Percentiles rank a stretch among this genome's conserved stretches.
phyloP scores from a whole-genome alignment of 1,140 invertebrate species.

The Conopomorpha cramerella region DNA sequence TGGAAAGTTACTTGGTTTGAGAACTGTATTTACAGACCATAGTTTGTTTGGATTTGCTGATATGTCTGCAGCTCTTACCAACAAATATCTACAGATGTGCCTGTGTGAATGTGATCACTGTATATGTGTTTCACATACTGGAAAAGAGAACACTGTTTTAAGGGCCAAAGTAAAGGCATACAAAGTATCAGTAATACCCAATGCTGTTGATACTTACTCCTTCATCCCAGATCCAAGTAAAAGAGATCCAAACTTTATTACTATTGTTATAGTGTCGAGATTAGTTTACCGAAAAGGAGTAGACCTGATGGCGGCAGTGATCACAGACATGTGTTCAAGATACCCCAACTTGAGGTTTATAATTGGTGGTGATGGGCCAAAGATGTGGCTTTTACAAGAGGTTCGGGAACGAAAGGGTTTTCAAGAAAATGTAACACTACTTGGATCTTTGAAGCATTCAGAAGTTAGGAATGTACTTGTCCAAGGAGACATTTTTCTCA shows the following conservation, averaged over 20 bases:
- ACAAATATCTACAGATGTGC: conserved; percentile 93
- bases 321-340: conserved; percentile 84
- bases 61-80: conserved; percentile 94
- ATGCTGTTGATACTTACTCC: conserved; percentile 92
- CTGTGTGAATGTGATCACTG: conserved; percentile 91
- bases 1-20: conserved; percentile 86
- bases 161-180: conserved; percentile 84
- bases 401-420: conserved; percentile 86
- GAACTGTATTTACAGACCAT: conserved; percentile 98
- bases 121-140: conserved; percentile 97
- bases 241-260: conserved; percentile 66
- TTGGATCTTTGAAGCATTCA: conserved; percentile 89
- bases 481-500: conserved; percentile 94
- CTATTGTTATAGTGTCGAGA: conserved; percentile 92
- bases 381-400: conserved; percentile 93
- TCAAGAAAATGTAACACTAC: conserved; percentile 81
- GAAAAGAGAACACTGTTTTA: conserved; percentile 98
- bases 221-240: conserved; percentile 83
- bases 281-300: conserved; percentile 98
- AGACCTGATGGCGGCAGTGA: conserved; percentile 92
- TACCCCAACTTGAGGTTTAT: conserved; percentile 84
- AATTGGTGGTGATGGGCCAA: conserved; percentile 95
- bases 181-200: conserved; percentile 97
- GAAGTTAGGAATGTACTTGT: conserved; percentile 79
- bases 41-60: conserved; percentile 99